These are phyloP conservation scores for Aporophyla lueneburgensis DNA, from an alignment of 2,888 invertebrate species.

Conservation along the genomic window DNA sequence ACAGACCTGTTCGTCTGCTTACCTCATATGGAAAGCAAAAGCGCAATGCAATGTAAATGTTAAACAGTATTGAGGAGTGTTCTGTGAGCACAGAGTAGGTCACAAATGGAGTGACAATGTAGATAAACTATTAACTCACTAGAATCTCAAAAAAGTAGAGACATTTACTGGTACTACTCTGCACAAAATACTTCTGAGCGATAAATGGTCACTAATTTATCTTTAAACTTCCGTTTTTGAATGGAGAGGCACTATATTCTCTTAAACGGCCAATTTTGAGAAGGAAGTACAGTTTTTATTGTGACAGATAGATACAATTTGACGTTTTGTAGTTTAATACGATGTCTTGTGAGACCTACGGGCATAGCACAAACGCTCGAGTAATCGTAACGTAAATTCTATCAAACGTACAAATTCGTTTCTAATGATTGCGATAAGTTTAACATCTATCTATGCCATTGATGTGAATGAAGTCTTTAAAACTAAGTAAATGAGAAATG, in stretches of 20 bases:
- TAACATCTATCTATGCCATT: background rate
- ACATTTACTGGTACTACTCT: background rate
- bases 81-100: constrained; percentile 3
- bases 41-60: constrained; percentile 48
- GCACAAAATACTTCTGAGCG: background rate
- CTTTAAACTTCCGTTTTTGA: background rate
- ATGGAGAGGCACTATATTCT: background rate
- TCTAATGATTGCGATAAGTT: background rate
- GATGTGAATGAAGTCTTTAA: background rate
- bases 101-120: constrained; percentile 3
- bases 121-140: no score
- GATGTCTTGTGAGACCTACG: background rate
- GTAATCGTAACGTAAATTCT: background rate
- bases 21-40: constrained; percentile 53
- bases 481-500: background rate
- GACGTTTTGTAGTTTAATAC: background rate
- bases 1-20: constrained; percentile 14
- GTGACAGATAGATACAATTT: background rate
- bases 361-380: background rate
- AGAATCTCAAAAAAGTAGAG: background rate
- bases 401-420: background rate
- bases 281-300: background rate
- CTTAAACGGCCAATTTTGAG: background rate
- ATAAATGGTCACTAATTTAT: background rate
- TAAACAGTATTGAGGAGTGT: constrained; percentile 44